These are phyloP conservation scores for Henicopernis longicauda DNA, from an alignment of 2,113 vertebrate species.

Conservation along the genomic window DNA sequence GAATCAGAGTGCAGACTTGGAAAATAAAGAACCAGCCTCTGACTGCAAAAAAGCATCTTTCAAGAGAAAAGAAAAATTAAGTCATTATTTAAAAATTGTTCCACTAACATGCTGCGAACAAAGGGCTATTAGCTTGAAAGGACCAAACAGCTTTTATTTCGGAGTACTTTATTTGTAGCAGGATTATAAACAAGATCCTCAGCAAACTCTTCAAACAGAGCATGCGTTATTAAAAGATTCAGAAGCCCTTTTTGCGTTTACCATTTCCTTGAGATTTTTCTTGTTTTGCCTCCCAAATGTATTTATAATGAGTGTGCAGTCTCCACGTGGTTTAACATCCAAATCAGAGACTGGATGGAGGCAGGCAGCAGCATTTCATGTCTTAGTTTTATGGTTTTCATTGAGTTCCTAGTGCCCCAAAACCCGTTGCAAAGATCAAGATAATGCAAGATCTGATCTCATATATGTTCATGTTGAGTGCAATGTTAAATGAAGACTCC, in stretches of 20 bases:
- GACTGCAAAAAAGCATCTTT: slow-evolving; percentile 57
- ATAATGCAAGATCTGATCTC: slow-evolving; percentile 1
- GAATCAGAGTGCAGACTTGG: slow-evolving; percentile 47
- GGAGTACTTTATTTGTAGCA: slow-evolving; percentile 52
- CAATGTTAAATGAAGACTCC: slow-evolving; percentile 4
- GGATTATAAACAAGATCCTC: slow-evolving; percentile 59
- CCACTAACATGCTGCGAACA: slow-evolving; percentile 57
- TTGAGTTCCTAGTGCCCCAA: not conserved
- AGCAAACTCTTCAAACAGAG: slow-evolving; percentile 29
- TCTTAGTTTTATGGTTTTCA: not conserved
- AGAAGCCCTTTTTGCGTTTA: not conserved
- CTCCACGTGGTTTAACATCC: not conserved
- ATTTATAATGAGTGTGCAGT: not conserved
- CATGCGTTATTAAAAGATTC: not conserved
- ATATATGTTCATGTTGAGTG: not conserved
- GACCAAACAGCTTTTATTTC: slow-evolving; percentile 64
- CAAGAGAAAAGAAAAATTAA: slow-evolving; percentile 50
- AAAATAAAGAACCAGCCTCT: slow-evolving; percentile 47
- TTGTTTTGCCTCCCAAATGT: not conserved
- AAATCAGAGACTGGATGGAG: not conserved
- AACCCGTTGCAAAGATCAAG: not conserved
- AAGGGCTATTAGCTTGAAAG: slow-evolving; percentile 60
- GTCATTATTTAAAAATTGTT: slow-evolving; percentile 72
- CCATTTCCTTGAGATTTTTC: not conserved
- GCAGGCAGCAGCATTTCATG: not conserved